These are phyloP conservation scores for Erebia palarica DNA, from an alignment of 2,888 invertebrate species.

Conservation along the genomic window DNA sequence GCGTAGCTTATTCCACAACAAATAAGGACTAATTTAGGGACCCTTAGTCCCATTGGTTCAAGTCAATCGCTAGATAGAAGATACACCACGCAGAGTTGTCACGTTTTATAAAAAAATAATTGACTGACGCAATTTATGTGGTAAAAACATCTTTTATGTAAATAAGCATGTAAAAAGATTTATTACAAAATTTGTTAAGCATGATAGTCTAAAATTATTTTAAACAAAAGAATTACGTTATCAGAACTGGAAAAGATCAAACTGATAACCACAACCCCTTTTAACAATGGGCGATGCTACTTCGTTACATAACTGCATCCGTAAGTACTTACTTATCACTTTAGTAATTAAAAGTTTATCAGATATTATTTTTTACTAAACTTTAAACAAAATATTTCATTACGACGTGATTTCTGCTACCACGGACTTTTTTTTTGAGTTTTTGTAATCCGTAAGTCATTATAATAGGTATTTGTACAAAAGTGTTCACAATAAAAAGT, in stretches of 20 bases:
- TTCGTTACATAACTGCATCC: constrained; percentile 28
- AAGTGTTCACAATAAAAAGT: no score
- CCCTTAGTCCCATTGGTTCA: no score
- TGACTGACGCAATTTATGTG: neutral
- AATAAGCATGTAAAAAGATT: neutral
- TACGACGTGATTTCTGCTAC: no score
- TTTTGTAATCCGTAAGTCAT: no score
- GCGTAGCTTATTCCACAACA: no score
- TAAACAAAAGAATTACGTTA: constrained; percentile 24
- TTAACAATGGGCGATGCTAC: constrained; percentile 39
- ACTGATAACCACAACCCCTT: constrained; percentile 33
- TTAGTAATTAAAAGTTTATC: neutral
- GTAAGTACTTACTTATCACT: constrained; percentile 1
- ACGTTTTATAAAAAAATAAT: no score
- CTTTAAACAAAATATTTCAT: no score
- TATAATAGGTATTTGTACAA: no score
- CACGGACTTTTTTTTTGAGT: no score
- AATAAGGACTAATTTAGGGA: no score
- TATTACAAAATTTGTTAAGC: constrained; percentile 17
- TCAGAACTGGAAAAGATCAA: constrained; percentile 30
- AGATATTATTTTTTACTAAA: neutral
- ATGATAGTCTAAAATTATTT: neutral
- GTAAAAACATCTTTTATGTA: neutral
- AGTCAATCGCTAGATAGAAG: no score
- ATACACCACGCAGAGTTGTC: no score